These are phyloP conservation scores for Peromyscus nudipes DNA, from an alignment of 2,797 vertebrate genomes.

Conservation along the genomic window DNA sequence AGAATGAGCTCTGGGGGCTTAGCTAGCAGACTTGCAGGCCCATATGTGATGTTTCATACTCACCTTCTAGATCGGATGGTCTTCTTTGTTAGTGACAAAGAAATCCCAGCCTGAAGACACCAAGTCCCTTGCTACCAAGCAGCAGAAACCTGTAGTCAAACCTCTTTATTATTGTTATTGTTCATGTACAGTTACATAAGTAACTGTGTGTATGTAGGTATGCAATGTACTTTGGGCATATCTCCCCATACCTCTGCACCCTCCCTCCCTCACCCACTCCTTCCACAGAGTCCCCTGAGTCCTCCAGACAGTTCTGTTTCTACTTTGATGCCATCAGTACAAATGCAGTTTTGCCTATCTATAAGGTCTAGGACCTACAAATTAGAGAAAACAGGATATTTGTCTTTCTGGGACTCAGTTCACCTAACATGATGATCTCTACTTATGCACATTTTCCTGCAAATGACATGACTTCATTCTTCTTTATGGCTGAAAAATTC, in stretches of 20 bases:
- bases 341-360: background rate
- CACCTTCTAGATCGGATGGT: background rate
- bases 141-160: background rate
- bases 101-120: background rate
- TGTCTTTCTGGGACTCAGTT: background rate
- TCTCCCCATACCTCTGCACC: background rate
- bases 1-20: background rate
- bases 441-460: background rate
- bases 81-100: background rate
- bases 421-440: background rate
- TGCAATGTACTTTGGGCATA: background rate
- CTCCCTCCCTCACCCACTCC: background rate
- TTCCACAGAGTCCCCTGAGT: background rate
- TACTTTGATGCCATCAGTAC: background rate
- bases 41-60: background rate
- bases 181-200: rapidly evolving
- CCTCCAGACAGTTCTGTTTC: background rate
- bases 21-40: background rate
- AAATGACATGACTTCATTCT: background rate
- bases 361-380: background rate
- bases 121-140: background rate
- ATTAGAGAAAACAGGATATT: background rate
- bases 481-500: background rate
- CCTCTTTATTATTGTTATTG: background rate
- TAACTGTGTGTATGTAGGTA: too few relatives aligned